Evolutionary conservation across 2,113 vertebrate genomes (phyloP), one percentile per base, ranked within the genome.

Genomic region (Paralichthys olivaceus): DNA sequence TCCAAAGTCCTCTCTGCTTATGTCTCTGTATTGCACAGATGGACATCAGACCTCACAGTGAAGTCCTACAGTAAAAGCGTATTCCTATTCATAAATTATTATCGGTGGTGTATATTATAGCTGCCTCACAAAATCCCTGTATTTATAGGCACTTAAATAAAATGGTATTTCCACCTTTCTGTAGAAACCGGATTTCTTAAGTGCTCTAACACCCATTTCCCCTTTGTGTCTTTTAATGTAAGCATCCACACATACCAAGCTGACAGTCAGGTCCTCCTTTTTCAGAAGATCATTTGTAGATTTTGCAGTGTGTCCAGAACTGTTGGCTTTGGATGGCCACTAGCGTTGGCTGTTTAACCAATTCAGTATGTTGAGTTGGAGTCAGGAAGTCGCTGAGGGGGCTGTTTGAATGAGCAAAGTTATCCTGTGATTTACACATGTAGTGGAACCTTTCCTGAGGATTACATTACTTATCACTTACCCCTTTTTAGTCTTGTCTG

Each of bases 401-500:
- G 51, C 53, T 15, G 65, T 58, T 54, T 83, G 23, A 62, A n/a
- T 64, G 0, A 25, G 47, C 25, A 29, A 69, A 67, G 61, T 72
- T 43, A 47, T 79, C 55, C 13, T 57, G 17, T 72, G n/a, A 57
- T 68, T 72, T 61, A 57, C 15, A 59, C 43, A 45, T 43, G 49
- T 56, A 14, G 45, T 51, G 58, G 26, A 81, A 40, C 2, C 40
- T 45, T 71, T 74, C 34, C 34, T 67, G 11, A 11, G 28, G 28
- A 26, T 59, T 59, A 20, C 15, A 32, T 58, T 58, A 32, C 57
- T 8, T n/a, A 8, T 20, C 19, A 13, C 28, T 20, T n/a, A 59
- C 19, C 28, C 12, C 28, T 29, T 53, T 51, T n/a, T 22, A n/a
- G 26, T 25, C 22, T 23, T 17, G 57, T 32, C 57, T 59, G 6